phyloP scores from a whole-genome alignment of 2,113 vertebrate species.

The Ammodytes dubius region DNA sequence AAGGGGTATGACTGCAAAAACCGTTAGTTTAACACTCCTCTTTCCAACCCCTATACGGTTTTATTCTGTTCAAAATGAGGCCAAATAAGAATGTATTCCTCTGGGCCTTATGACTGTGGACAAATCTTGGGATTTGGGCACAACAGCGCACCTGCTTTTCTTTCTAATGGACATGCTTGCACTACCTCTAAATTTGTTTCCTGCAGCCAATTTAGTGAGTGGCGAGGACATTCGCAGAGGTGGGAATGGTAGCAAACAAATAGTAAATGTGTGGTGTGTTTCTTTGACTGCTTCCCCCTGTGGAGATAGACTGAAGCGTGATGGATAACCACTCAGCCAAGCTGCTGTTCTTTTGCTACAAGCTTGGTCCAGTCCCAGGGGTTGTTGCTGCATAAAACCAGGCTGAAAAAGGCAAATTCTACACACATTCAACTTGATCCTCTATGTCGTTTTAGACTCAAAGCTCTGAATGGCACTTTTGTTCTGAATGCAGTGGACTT shows the following conservation, averaged over 20 bases:
- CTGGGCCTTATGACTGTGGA: conserved; percentile 62
- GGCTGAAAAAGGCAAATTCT: conserved; percentile 59
- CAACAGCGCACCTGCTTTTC: conserved; percentile 75
- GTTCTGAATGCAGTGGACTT: conserved; percentile 7
- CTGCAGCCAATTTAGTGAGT: conserved; percentile 77
- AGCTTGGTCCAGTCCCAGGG: conserved; percentile 51
- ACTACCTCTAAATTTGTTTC: conserved; percentile 64
- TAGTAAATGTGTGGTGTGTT: conserved; percentile 53
- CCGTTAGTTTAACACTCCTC: conserved; percentile 39
- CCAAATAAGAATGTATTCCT: conserved; percentile 64
- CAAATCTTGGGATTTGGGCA: conserved; percentile 73
- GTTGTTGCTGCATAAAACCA: conserved; percentile 57
- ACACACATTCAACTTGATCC: conserved; percentile 62
- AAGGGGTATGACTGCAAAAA: conserved; percentile 66
- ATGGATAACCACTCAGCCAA: conserved; percentile 78
- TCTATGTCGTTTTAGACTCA: conserved; percentile 32
- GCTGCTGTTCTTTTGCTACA: conserved; percentile 67
- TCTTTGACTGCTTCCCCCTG: conserved; percentile 61
- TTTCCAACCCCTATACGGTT: conserved; percentile 17
- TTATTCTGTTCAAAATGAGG: conserved; percentile 50
- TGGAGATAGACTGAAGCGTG: conserved; percentile 72
- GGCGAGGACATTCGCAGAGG: conserved; percentile 73
- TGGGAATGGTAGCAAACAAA: conserved; percentile 70
- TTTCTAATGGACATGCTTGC: conserved; percentile 68
- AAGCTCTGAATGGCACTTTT: conserved; percentile 9